These are phyloP conservation scores for Drosophila vallismaia DNA, from an alignment of 2,888 invertebrate genomes.

Conservation along the genomic window DNA sequence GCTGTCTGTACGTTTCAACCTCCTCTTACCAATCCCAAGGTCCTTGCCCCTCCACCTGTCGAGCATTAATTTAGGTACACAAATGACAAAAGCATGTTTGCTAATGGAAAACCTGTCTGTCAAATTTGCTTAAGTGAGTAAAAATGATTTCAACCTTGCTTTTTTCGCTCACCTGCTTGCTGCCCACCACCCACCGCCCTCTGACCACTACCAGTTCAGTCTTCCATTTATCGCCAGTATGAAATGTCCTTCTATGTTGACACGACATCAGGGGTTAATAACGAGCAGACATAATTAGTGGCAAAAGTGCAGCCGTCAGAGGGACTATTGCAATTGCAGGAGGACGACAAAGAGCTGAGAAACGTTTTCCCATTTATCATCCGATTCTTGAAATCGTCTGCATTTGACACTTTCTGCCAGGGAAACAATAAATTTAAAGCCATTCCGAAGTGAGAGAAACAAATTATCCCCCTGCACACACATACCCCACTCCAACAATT, in stretches of 20 bases:
- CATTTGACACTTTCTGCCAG: slow-evolving; percentile 61
- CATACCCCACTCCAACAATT: slow-evolving; percentile 34
- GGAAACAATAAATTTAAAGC: slow-evolving; percentile 63
- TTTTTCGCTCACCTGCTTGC: slow-evolving; percentile 7
- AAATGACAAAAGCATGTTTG: slow-evolving; percentile 77
- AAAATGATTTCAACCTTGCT: slow-evolving; percentile 64
- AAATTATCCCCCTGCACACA: slow-evolving; percentile 40
- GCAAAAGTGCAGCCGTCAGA: slow-evolving; percentile 25
- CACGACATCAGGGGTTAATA: slow-evolving; percentile 68
- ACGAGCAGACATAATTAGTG: slow-evolving; percentile 66
- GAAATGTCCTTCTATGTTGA: slow-evolving; percentile 24
- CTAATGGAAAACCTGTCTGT: slow-evolving; percentile 71
- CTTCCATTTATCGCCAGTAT: slow-evolving; percentile 3
- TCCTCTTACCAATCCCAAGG: neutral
- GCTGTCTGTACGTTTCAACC: slow-evolving; percentile 23
- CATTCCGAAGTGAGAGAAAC: slow-evolving; percentile 53
- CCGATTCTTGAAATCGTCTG: slow-evolving; percentile 55
- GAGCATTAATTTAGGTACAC: slow-evolving; percentile 69
- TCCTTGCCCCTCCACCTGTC: slow-evolving; percentile 19
- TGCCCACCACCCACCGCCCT: neutral
- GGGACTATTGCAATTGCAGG: slow-evolving; percentile 16
- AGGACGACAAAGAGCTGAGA: slow-evolving; percentile 1
- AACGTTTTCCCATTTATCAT: slow-evolving; percentile 43
- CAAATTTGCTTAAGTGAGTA: slow-evolving; percentile 65
- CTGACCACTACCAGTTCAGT: neutral